phyloP scores from a whole-genome alignment of 2,113 vertebrate species.

The Vulpes ferrilata region DNA sequence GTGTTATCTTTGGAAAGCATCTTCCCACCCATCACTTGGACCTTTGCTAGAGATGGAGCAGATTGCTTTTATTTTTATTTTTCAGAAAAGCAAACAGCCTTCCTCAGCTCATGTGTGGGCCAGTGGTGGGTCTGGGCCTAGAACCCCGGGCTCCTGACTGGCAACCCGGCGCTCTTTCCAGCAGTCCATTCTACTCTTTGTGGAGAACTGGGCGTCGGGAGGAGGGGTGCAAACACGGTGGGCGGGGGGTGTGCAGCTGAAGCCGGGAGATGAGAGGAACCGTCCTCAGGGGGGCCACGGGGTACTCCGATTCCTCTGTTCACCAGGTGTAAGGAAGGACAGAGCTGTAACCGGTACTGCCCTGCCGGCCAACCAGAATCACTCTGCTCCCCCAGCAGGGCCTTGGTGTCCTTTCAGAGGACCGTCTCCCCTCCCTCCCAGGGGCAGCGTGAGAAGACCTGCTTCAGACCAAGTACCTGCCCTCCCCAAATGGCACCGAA shows the following conservation, averaged over 20 bases:
- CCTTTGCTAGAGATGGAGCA: neutral
- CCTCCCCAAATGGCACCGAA: neutral
- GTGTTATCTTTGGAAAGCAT: neutral
- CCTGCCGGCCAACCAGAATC: neutral
- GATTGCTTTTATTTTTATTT: neutral
- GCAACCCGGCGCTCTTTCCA: neutral
- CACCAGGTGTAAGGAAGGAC: neutral
- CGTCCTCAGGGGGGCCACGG: neutral
- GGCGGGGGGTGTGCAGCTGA: neutral
- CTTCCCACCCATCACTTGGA: neutral
- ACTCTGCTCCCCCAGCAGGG: too few species aligned
- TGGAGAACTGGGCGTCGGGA: neutral
- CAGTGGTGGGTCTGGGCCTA: neutral
- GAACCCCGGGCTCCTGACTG: neutral
- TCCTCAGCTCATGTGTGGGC: neutral
- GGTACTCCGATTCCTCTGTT: neutral
- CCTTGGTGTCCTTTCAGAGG: neutral
- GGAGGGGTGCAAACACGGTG: neutral
- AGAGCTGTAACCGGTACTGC: neutral
- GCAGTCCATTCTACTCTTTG: neutral
- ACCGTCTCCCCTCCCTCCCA: rapidly evolving
- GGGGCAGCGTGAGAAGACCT: neutral
- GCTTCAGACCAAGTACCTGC: neutral
- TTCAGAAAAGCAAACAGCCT: neutral
- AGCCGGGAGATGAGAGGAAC: neutral